Percentiles rank a stretch among this genome's conserved stretches.
phyloP scores from a whole-genome alignment of 2,113 vertebrate genomes.

The Xyliphius kryptos region DNA sequence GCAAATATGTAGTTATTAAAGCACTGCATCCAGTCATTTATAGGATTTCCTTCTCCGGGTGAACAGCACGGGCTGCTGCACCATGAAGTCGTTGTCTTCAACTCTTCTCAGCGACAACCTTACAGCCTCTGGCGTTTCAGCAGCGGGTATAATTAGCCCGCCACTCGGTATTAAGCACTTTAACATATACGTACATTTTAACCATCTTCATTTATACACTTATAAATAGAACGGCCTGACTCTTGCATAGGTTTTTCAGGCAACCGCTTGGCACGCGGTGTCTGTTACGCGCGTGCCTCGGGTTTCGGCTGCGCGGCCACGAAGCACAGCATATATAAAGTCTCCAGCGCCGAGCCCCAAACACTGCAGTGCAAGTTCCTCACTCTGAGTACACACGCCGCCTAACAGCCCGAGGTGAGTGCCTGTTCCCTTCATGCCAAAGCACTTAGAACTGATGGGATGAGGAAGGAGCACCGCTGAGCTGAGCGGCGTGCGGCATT shows the following conservation, averaged over 20 bases:
- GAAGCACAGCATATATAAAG: conserved; percentile 62
- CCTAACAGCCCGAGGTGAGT: conserved; percentile 59
- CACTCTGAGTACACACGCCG: conserved; percentile 53
- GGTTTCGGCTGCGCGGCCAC: conserved; percentile 55
- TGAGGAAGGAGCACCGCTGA: conserved; percentile 12
- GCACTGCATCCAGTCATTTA: no score
- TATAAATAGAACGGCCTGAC: conserved; percentile 74
- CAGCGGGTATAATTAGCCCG: conserved; percentile 69
- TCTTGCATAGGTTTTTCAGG: conserved; percentile 68
- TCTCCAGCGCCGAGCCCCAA: conserved; percentile 14
- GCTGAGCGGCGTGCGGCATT: no score
- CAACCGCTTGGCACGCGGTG: conserved; percentile 59
- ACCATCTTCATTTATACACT: conserved; percentile 73
- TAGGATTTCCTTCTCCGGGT: no score
- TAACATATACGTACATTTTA: conserved; percentile 68
- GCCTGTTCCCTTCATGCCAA: conserved; percentile 28
- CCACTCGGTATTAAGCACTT: conserved; percentile 67
- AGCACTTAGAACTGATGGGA: background rate
- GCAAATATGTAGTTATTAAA: no score
- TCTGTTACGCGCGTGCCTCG: conserved; percentile 69
- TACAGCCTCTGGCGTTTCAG: conserved; percentile 59
- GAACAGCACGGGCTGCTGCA: no score
- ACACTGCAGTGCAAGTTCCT: conserved; percentile 66
- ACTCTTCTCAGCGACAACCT: background rate
- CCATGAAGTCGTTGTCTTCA: no score